phyloP scores from a whole-genome alignment of 2,797 vertebrate species.

The Tolypeutes matacus region DNA sequence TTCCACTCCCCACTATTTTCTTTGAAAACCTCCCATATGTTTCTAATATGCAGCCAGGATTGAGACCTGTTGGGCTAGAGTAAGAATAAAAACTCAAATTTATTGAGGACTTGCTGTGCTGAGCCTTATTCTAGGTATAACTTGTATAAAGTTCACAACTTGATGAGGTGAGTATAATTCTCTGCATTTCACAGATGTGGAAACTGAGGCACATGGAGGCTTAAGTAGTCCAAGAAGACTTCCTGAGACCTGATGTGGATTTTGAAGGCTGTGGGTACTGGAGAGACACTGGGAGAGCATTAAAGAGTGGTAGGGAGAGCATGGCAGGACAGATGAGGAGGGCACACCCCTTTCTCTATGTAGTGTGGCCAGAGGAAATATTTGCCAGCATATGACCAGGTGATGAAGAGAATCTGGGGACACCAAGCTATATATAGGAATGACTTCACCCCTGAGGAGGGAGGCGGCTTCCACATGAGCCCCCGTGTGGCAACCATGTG shows the following conservation, averaged over 20 bases:
- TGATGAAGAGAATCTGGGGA: not conserved
- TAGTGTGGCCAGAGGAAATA: not conserved
- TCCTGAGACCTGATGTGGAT: not conserved
- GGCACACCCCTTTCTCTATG: too few species aligned
- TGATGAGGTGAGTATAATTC: not conserved
- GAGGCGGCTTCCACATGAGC: not conserved
- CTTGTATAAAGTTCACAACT: not conserved
- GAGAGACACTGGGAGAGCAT: not conserved
- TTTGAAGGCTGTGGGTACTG: not conserved
- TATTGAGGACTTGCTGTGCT: not conserved
- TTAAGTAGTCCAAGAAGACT: not conserved
- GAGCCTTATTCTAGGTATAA: not conserved
- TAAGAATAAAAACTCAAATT: not conserved
- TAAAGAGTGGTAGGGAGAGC: not conserved
- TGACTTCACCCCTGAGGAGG: not conserved
- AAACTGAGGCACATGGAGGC: not conserved
- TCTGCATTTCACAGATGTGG: not conserved
- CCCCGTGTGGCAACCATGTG: not conserved
- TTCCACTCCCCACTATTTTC: not conserved
- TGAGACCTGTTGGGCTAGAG: not conserved
- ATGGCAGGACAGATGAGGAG: not conserved
- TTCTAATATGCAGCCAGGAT: not conserved
- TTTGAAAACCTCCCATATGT: not conserved
- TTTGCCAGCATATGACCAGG: not conserved
- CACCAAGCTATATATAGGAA: not conserved